Percentiles rank a stretch among this genome's conserved stretches.
Conservation (phyloP, 2,113 vertebrate species). For the Strix aluco region DNA sequence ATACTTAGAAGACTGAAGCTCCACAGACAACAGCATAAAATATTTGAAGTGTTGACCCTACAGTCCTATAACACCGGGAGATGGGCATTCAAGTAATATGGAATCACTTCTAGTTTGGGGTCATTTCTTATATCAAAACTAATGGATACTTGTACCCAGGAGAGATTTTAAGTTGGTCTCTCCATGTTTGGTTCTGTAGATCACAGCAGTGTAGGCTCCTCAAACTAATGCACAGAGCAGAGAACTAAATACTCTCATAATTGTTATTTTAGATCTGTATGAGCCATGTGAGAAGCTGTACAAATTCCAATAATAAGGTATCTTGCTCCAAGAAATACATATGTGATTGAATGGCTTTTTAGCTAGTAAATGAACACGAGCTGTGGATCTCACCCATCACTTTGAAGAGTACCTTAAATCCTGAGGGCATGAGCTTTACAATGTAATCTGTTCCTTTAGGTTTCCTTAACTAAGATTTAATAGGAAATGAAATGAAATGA, state of each 20-base stretch:
- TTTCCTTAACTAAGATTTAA: neutral
- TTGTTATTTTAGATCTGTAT: too few relatives aligned
- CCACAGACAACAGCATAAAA: neutral
- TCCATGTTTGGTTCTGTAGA: neutral
- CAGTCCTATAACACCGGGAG: neutral
- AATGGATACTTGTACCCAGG: neutral
- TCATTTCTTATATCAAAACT: neutral
- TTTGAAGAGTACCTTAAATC: neutral
- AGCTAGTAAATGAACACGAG: neutral
- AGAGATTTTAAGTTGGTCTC: neutral
- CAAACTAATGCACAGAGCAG: neutral
- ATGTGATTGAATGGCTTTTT: neutral
- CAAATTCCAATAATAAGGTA: neutral
- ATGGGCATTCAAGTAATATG: neutral
- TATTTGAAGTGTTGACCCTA: neutral
- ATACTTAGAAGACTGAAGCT: neutral
- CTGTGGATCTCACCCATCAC: neutral
- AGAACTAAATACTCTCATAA: neutral
- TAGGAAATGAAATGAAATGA: neutral
- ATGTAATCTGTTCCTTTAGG: neutral
- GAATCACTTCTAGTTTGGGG: neutral
- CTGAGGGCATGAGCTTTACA: neutral
- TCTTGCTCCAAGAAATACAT: neutral
- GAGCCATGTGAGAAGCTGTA: neutral
- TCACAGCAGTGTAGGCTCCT: neutral